Conservation (phyloP, 92 coral and sea anemone species). For the Epizoanthus illoricatus region DNA sequence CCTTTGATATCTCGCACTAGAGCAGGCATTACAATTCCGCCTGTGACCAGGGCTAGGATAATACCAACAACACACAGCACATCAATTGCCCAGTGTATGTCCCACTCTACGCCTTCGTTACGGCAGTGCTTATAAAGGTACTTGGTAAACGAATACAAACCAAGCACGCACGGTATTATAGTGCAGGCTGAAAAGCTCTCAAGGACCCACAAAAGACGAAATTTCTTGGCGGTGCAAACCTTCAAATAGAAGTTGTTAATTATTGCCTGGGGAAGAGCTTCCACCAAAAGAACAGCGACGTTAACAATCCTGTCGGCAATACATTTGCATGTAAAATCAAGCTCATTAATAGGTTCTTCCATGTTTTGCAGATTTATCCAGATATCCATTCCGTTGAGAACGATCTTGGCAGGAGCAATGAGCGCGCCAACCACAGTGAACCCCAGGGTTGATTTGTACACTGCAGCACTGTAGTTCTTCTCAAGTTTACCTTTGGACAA, state of each 20-base stretch:
- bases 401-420: slow-evolving; percentile 6
- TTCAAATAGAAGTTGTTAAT: slow-evolving; percentile 7
- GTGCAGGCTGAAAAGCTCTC: slow-evolving; percentile 12
- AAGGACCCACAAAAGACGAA: slow-evolving; percentile 15
- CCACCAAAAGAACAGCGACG: not conserved
- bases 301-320: not conserved
- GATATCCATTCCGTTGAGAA: slow-evolving; percentile 4
- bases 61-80: slow-evolving; percentile 1
- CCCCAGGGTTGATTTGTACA: not conserved
- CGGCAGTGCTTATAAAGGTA: not conserved
- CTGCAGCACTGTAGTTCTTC: not conserved
- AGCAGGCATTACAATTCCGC: slow-evolving; percentile 8
- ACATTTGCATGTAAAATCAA: not conserved
- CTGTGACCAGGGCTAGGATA: not conserved
- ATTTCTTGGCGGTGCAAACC: not conserved
- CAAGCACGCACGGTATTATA: not conserved
- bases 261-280: slow-evolving; percentile 24
- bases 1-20: slow-evolving; percentile 11
- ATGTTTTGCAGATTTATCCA: not conserved
- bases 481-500: no score
- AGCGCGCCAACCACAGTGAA: not conserved
- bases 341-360: not conserved
- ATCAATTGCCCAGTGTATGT: not conserved
- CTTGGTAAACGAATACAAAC: not conserved
- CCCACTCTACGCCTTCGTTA: no score